Conservation (phyloP, 2,113 vertebrate genomes). For the Melanotaenia duboulayi region DNA sequence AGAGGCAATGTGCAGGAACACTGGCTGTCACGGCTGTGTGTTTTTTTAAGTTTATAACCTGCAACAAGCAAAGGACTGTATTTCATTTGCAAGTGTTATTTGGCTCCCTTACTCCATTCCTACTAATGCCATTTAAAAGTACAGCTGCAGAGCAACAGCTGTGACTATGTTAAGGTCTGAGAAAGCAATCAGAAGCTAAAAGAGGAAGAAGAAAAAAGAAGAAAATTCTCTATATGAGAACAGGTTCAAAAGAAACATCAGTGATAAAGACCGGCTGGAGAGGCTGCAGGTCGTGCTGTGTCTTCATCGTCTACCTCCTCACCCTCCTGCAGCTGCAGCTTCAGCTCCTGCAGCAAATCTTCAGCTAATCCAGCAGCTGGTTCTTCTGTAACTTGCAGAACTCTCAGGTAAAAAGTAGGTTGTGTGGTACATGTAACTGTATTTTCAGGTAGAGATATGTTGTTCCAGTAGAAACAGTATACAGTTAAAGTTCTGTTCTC, state of each 20-base stretch:
- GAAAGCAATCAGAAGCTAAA: constrained; percentile 34
- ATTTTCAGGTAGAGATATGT: neutral
- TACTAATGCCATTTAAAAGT: constrained; percentile 31
- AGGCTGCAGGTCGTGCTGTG: constrained; percentile 13
- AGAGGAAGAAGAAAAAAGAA: neutral
- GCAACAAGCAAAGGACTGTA: constrained; percentile 14
- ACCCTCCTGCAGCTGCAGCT: constrained; percentile 53
- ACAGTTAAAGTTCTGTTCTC: neutral
- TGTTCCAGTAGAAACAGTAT: neutral
- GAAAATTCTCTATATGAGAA: constrained; percentile 7
- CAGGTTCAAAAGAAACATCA: constrained; percentile 20
- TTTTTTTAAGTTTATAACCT: neutral
- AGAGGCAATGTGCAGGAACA: constrained; percentile 18
- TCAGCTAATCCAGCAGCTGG: constrained; percentile 6
- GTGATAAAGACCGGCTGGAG: constrained; percentile 8
- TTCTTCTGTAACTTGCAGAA: constrained; percentile 19
- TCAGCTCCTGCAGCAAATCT: constrained; percentile 42
- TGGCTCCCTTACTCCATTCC: constrained; percentile 31
- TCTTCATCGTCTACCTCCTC: constrained; percentile 53
- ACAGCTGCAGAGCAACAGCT: constrained; percentile 43
- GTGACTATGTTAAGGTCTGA: constrained; percentile 53
- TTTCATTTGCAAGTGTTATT: constrained; percentile 13
- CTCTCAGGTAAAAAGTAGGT: constrained; percentile 53
- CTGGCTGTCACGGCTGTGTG: neutral
- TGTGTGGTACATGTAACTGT: constrained; percentile 6